Evolutionary conservation across 23 tunicate species (phyloP).

Genomic region (Oikopleura vanhoeffeni): DNA sequence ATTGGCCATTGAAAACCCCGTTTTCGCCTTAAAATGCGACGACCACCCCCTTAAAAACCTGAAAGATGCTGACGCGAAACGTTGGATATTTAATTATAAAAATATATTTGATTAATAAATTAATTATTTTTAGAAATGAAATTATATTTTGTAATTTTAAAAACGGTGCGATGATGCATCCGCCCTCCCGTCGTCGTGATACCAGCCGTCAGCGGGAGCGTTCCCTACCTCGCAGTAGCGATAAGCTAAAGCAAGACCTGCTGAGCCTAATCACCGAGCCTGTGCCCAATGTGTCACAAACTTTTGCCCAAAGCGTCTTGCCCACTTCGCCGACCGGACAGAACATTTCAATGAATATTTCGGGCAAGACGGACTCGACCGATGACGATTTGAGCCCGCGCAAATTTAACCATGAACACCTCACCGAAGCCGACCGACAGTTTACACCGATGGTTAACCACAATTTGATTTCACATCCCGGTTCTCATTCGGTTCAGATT

Average conservation of each 20-base stretch:
- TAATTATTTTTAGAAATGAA: too few species aligned
- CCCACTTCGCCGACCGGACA: too few species aligned
- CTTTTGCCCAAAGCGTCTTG: too few species aligned
- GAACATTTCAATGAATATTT: too few species aligned
- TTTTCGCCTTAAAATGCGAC: too few species aligned
- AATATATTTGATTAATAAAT: too few species aligned
- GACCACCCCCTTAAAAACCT: too few species aligned
- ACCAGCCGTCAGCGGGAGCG: neutral
- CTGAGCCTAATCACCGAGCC: neutral
- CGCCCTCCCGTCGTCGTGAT: neutral
- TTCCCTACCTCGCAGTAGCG: neutral
- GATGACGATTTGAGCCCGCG: neutral
- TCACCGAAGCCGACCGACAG: neutral
- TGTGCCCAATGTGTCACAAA: too few species aligned
- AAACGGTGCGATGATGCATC: neutral
- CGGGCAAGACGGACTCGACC: neutral
- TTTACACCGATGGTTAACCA: neutral
- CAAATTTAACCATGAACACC: neutral
- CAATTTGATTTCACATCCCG: neutral
- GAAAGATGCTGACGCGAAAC: too few species aligned
- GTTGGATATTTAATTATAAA: too few species aligned
- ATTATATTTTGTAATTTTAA: neutral
- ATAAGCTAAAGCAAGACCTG: neutral
- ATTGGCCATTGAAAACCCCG: too few species aligned
- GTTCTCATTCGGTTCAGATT: neutral